Base-by-base conservation (phyloP, 2,113 vertebrate genomes). In the Cacatua alba region DNA sequence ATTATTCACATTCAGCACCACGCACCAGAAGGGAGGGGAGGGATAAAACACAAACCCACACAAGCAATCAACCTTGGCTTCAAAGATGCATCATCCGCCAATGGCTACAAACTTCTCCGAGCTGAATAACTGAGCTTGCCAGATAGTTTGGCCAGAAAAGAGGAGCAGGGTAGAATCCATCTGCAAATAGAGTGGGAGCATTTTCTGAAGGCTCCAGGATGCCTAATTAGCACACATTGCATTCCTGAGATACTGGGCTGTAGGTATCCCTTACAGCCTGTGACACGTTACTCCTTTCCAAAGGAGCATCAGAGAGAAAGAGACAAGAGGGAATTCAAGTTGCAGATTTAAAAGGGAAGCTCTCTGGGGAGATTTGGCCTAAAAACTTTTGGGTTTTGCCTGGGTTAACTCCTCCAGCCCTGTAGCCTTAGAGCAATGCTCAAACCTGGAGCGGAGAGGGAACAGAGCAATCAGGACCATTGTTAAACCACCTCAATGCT, bases 1-100 rank as follows among this genome's bases (percentile, higher is more conserved):
- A 97, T 97, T 96, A 97, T 97, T 96, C 96, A 97, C 90, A 86
- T 76, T 65, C 86, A 91, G 91, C 92, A 90, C 91, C 59, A 14
- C 1, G 4, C 80, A 96, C 79, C 77, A 18, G 52, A 43, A 76
- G 84, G 63, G 39, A 8, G 26, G 37, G n/a, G 28, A 9, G 4
- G 2, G 3, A 3, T 41, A 75, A 84, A 70, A 49, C 29, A 23
- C 78, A 83, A 91, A 85, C 71, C 67, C 84, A 81, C 85, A 20
- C 25, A 13, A 16, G 51, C 28, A 26, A 37, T 74, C 82, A 86
- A 26, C 90, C 52, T 79, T 57, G 78, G 59, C 63, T 92, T 83
- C 53, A 80, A 72, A 49, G 72, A 49, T 46, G 69, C 72, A 86
- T 91, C 67, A 74, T 44, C 88, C 85, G 48, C 84, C 89, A 65